Evolutionary conservation across 2,113 vertebrate species (phyloP).

Genomic region (Anguilla rostrata): DNA sequence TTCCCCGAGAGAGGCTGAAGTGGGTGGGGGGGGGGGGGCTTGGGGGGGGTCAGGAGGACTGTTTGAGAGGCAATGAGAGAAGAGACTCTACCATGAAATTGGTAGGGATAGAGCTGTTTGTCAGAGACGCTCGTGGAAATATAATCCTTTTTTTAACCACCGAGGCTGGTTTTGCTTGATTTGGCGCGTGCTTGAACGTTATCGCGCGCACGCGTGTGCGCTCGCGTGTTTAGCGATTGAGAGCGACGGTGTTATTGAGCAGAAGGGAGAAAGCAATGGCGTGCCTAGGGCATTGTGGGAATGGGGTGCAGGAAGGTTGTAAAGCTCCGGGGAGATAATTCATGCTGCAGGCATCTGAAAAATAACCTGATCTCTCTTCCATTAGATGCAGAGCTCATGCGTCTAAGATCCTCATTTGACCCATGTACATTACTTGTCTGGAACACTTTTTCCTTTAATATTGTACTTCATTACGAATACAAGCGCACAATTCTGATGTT

Average conservation of each 20-base stretch:
- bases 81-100: background rate
- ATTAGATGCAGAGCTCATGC: no score
- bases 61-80: constrained; percentile 22
- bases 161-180: constrained; percentile 15
- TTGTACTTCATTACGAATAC: background rate
- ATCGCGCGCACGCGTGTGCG: background rate
- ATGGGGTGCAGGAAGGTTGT: no score
- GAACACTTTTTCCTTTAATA: background rate
- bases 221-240: background rate
- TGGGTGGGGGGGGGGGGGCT: no score
- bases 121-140: background rate
- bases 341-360: no score
- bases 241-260: no score
- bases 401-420: no score
- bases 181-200: background rate
- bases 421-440: background rate
- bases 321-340: no score
- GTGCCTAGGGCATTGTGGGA: no score
- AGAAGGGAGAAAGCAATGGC: no score
- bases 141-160: constrained; percentile 27
- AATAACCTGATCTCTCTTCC: no score
- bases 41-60: constrained; percentile 5
- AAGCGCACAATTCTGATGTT: background rate
- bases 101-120: background rate
- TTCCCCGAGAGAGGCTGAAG: constrained; percentile 26